These are phyloP conservation scores for Leucoma salicis DNA, from an alignment of 2,888 invertebrate species.

Conservation along the genomic window DNA sequence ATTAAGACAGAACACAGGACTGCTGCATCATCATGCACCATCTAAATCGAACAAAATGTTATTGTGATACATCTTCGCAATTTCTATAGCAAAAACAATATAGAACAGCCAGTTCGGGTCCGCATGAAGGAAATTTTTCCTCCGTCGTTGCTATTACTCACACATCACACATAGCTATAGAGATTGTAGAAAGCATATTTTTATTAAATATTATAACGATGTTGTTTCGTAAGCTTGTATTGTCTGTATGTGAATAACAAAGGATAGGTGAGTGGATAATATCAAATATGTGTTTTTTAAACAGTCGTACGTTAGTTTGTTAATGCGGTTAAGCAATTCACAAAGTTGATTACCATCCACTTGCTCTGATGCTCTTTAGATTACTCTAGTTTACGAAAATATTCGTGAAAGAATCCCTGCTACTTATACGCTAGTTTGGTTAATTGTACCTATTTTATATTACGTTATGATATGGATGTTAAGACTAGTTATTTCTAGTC, in stretches of 20 bases:
- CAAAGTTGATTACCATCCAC: conserved; percentile 47
- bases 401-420: conserved; percentile 63
- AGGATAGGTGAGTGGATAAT: conserved; percentile 30
- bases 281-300: conserved; percentile 31
- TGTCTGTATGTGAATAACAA: conserved; percentile 21
- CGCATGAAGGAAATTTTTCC: too few species aligned
- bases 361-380: conserved; percentile 66
- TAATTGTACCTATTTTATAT: conserved; percentile 51
- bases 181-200: conserved; percentile 1
- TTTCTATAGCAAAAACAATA: too few species aligned
- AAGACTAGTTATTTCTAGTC: too few species aligned
- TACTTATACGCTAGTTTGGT: conserved; percentile 34
- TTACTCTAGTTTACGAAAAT: conserved; percentile 62
- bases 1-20: too few species aligned
- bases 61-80: too few species aligned
- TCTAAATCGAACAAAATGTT: too few species aligned
- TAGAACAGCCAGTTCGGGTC: too few species aligned
- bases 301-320: conserved; percentile 27
- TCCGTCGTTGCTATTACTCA: too few species aligned
- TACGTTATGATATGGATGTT: too few species aligned
- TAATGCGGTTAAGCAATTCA: conserved; percentile 38
- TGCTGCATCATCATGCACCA: too few species aligned
- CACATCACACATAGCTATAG: too few species aligned
- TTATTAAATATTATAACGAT: conserved; percentile 16
- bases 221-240: conserved; percentile 18